Evolutionary conservation across 2,888 invertebrate species (phyloP), one percentile per base, ranked within the genome.

Genomic region (Nineta flava): DNA sequence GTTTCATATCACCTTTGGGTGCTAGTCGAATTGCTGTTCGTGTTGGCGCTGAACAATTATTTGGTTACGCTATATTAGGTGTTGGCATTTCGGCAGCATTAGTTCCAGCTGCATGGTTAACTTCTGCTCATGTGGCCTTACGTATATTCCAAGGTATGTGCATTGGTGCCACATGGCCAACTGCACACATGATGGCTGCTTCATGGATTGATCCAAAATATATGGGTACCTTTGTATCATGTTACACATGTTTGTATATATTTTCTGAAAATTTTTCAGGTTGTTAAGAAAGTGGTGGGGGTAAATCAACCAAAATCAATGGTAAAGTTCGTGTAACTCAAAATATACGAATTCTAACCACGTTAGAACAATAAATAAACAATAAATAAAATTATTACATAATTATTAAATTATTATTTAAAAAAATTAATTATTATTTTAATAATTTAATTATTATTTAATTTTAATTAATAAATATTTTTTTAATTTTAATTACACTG

Each of bases 111-210:
- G 70, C 73, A 6, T 75, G 75, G 75, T 62, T 73, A 54, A 71
- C 73, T n/a, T 72, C 73, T 2, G 73, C 70, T 45, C 75, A 75
- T 54, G 73, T 74, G 2, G 68, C 70, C 1, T 67, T 75, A 34
- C 64, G 75, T 48, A 66, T 75, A 40, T 61, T 73, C 48, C 75
- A 75, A 59, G 75, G 75, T 54, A 62, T 74, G 52, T 73, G 74
- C 57, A 72, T 74, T 61, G 74, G 74, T 40, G 73, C 74, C 12
- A 74, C 73, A 10, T 75, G 74, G 74, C 75, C 75, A 15, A 74
- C 74, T 12, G 73, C 74, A 47, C 75, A 75, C 54, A 73, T 74
- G 71, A 60, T 75, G 17, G 75, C 74, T 52, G 74, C 74, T 55
- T 73, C 73, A 26, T 75, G 75, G 75, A 74, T 74, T 54, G 72